phyloP scores from a whole-genome alignment of 2,113 vertebrate genomes.

The Rhabdornis inornatus region DNA sequence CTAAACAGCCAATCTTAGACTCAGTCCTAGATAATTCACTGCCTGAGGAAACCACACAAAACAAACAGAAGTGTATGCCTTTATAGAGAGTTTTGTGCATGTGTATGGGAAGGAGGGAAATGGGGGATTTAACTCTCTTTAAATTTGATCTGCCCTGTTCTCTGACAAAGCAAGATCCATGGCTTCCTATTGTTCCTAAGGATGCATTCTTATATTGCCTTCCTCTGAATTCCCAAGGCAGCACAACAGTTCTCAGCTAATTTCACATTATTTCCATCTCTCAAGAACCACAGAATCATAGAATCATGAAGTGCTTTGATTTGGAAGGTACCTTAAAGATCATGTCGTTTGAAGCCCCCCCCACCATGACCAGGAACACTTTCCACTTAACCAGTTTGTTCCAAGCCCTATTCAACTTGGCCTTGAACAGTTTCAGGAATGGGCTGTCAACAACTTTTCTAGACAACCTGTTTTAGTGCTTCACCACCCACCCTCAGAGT shows the following conservation, averaged over 20 bases:
- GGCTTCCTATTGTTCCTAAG: not conserved
- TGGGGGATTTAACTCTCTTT: not conserved
- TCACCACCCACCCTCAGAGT: not conserved
- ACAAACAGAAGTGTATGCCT: conserved; percentile 55
- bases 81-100: not conserved
- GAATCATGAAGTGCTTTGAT: not conserved
- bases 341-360: not conserved
- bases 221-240: not conserved
- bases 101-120: not conserved
- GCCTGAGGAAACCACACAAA: conserved; percentile 69
- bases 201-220: not conserved
- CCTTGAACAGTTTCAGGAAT: not conserved
- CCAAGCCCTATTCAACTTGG: not conserved
- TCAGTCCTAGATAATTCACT: conserved; percentile 12
- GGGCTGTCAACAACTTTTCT: not conserved
- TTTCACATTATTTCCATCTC: not conserved
- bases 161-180: not conserved
- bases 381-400: not conserved
- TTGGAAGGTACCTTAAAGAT: not conserved
- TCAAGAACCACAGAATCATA: rapidly evolving
- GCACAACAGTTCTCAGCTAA: not conserved
- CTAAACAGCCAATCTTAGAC: conserved; percentile 8
- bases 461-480: not conserved
- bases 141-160: not conserved
- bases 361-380: not conserved